A percentile compares a stretch with the other conserved stretches of the same genome.
Evolutionary conservation across 2,113 vertebrate species (phyloP).

Genomic region (Coryphaenoides rupestris): DNA sequence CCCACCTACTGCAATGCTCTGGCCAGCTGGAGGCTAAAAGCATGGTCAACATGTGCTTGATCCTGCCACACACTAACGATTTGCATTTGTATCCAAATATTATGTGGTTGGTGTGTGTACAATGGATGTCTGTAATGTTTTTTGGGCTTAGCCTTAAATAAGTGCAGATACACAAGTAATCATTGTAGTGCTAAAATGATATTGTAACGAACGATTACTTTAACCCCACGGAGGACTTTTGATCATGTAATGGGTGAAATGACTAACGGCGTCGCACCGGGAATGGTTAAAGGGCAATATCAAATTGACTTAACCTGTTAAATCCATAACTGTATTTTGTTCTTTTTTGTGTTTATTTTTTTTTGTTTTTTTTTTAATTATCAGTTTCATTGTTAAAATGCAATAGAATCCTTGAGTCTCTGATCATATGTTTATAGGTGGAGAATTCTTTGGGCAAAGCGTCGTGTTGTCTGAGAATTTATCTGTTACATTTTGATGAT

Average conservation of each 20-base stretch:
- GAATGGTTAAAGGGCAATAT: slow-evolving; percentile 58
- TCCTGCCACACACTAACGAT: slow-evolving; percentile 55
- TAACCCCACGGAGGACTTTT: slow-evolving; percentile 36
- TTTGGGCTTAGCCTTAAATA: slow-evolving; percentile 62
- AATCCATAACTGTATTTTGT: slow-evolving; percentile 45
- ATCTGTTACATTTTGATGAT: slow-evolving; percentile 58
- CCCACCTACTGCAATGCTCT: slow-evolving; percentile 39
- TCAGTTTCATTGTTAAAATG: slow-evolving; percentile 60
- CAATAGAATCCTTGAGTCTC: slow-evolving; percentile 58
- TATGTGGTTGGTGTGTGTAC: too few species aligned
- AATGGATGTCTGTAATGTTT: slow-evolving; percentile 60
- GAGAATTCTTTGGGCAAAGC: slow-evolving; percentile 38
- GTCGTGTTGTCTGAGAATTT: slow-evolving; percentile 42
- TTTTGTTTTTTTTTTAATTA: too few species aligned
- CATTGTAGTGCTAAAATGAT: slow-evolving; percentile 60
- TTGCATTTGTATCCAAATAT: slow-evolving; percentile 60
- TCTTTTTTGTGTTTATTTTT: too few species aligned
- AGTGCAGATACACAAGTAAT: slow-evolving; percentile 53
- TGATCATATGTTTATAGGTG: slow-evolving; percentile 47
- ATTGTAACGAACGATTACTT: slow-evolving; percentile 41
- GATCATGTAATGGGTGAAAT: slow-evolving; percentile 24
- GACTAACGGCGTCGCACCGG: slow-evolving; percentile 42
- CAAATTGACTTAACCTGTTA: slow-evolving; percentile 56
- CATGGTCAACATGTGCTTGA: slow-evolving; percentile 37
- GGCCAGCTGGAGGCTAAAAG: slow-evolving; percentile 19